These are phyloP conservation scores for Polietes domitor DNA, from an alignment of 2,888 invertebrate species.

Conservation along the genomic window DNA sequence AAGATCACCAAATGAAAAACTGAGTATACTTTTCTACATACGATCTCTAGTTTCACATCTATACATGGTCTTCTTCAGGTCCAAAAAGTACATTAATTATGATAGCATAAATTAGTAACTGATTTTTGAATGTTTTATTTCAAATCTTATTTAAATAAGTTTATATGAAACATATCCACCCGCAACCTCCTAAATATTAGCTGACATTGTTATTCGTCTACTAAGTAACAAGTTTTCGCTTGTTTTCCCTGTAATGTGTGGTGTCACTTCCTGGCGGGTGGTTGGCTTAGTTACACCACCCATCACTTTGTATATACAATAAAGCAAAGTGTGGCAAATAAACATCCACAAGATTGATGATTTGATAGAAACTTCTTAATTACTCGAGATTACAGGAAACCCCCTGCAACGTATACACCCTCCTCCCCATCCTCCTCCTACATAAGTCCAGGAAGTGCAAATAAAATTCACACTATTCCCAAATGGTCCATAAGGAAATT, in stretches of 20 bases:
- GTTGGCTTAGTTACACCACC: neutral
- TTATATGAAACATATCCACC: no score
- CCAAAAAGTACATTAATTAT: no score
- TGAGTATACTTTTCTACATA: no score
- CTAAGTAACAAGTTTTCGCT: neutral
- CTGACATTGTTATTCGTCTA: neutral
- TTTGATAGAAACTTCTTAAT: constrained; percentile 27
- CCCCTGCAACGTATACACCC: neutral
- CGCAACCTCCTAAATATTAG: neutral
- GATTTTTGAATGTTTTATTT: no score
- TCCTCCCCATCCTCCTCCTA: neutral
- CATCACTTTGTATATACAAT: neutral
- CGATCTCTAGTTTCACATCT: no score
- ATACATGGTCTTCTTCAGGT: no score
- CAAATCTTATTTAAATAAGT: no score
- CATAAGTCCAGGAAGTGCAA: neutral
- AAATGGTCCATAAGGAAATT: constrained; percentile 8
- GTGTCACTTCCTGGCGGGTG: constrained; percentile 17
- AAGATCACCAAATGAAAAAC: no score
- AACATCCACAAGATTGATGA: neutral
- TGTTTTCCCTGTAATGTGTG: neutral
- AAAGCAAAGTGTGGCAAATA: neutral
- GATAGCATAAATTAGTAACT: no score
- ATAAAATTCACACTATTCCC: constrained; percentile 6
- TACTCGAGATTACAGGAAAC: constrained; percentile 12